A percentile compares a stretch with the other conserved stretches of the same genome.
phyloP scores from a whole-genome alignment of 2,797 vertebrate species.

The Potorous gilbertii region DNA sequence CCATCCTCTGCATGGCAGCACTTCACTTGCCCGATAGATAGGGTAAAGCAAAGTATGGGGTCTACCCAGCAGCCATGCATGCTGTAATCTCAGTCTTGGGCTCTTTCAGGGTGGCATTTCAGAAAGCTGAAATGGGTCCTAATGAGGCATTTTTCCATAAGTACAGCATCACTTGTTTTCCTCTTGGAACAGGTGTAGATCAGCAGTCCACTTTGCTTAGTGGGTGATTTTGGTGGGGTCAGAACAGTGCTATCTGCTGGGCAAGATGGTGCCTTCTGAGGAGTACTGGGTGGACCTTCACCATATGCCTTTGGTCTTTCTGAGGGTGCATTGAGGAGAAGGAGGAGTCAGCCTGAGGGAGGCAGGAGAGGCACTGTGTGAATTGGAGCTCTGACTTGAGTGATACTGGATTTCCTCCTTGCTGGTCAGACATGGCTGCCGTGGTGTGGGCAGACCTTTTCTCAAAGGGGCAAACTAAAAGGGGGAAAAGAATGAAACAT shows the following conservation, averaged over 20 bases:
- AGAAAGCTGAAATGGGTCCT: neutral
- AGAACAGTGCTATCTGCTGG: neutral
- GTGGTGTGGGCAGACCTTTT: neutral
- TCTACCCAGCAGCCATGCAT: neutral
- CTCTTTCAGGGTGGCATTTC: neutral
- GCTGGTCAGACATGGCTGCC: neutral
- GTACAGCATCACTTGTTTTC: accelerated
- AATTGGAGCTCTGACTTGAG: neutral
- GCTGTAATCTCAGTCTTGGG: no score
- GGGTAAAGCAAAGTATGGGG: neutral
- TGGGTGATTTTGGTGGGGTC: neutral
- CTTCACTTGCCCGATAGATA: neutral
- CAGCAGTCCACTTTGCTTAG: neutral
- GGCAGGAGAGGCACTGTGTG: neutral
- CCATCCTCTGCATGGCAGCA: neutral
- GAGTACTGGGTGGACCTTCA: neutral
- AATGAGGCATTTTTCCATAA: accelerated
- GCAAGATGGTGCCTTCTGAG: neutral
- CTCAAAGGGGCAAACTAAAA: neutral
- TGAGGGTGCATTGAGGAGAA: neutral
- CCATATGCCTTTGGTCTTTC: neutral
- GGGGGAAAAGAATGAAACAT: neutral
- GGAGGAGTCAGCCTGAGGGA: neutral
- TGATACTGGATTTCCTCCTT: neutral
- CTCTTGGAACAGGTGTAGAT: neutral